These are phyloP conservation scores for Melipona quadrifasciata DNA, from an alignment of 1,140 invertebrate species.

Conservation along the genomic window DNA sequence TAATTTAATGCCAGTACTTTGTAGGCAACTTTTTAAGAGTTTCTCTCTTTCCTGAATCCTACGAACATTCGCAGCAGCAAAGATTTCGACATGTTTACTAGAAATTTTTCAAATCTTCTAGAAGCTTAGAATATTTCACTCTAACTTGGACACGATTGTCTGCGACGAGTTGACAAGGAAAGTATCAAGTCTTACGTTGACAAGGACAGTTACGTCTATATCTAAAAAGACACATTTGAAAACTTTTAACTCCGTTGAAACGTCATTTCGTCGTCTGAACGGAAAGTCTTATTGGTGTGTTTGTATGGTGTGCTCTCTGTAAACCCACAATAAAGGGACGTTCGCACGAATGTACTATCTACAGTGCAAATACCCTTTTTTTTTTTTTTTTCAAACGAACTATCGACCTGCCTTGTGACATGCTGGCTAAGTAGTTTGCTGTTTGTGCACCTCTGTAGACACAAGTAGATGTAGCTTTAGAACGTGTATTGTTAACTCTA, in stretches of 20 bases:
- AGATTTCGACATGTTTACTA: background rate
- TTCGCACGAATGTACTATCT: constrained; percentile 48
- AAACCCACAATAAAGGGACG: constrained; percentile 48
- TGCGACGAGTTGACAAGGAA: no score
- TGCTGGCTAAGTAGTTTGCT: constrained; percentile 49
- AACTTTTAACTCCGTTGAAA: background rate
- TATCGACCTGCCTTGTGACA: constrained; percentile 6
- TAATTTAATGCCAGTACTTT: no score
- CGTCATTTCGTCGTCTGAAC: background rate
- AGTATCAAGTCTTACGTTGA: no score
- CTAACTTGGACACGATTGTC: no score
- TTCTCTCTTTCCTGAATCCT: background rate
- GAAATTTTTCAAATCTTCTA: background rate
- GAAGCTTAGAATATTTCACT: background rate
- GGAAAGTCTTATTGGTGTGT: constrained; percentile 10
- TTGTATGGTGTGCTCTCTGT: constrained; percentile 41
- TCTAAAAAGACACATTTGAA: background rate
- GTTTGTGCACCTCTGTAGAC: constrained; percentile 41
- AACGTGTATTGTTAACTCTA: background rate
- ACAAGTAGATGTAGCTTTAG: constrained; percentile 29
- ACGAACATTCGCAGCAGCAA: background rate
- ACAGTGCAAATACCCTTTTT: constrained; percentile 23
- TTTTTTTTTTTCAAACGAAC: background rate
- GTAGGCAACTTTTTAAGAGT: background rate
- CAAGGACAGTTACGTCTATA: constrained; percentile 23